Base-by-base conservation (phyloP, 2,113 vertebrate species). In the Brachyhypopomus gauderio region DNA sequence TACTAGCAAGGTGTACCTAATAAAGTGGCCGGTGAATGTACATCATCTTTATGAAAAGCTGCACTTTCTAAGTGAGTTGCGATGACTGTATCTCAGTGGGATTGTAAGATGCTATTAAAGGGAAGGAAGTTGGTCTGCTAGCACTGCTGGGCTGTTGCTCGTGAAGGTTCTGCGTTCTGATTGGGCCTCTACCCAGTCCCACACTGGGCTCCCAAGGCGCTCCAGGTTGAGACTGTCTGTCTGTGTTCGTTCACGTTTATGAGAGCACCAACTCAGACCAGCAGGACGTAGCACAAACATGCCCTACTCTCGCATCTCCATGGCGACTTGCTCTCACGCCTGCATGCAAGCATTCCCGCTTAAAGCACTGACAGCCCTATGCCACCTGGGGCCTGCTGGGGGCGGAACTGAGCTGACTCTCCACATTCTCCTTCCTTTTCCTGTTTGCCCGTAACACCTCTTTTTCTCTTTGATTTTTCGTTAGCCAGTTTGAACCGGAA, bases 211-310 rank as follows among this genome's bases (percentile, higher is more conserved):
- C 87, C 86, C 83, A 56, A 84, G 84, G 86, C 77, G 25, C 79
- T 58, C 3, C 82, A 88, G 88, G 91, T 88, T 86, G 90, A 88
- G 89, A 56, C 83, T 72, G 87, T 87, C 86, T 88, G 85, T 41
- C 48, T 59, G 19, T 22, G 72, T 70, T 34, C 38, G 85, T 86
- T 79, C 82, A 45, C 16, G 58, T 82, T 83, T 80, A 86, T 77
- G 83, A 84, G 88, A 88, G 86, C 83, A 88, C 88, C 87, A 87
- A 55, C 72, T 58, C 72, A 59, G 45, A 56, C 20, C 66, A 70
- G 66, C 66, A 70, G 66, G 66, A 38, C 73, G n/a, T 19, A 41
- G 64, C 36, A 41, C 20, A 41, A 41, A 60, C 48, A 27, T 60
- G 14, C 52, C 25, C 55, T 56, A 34, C 34, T 56, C 52, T 0